Conservation (phyloP, 2,113 vertebrate species). For the Malurus melanocephalus region DNA sequence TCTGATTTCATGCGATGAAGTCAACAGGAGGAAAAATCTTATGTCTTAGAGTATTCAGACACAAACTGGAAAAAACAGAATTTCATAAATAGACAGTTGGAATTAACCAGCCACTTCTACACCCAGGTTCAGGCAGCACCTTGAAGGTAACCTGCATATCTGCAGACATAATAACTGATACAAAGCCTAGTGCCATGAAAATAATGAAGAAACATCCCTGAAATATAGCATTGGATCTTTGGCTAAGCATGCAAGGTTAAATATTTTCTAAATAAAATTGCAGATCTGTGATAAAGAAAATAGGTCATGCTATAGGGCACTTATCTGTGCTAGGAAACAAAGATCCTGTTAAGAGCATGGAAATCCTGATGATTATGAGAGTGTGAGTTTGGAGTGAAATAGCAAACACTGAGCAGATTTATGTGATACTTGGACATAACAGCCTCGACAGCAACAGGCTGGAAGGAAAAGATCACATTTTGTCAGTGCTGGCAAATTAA, state of each 20-base stretch:
- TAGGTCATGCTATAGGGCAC: neutral
- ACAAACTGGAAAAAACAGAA: neutral
- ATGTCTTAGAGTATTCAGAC: neutral
- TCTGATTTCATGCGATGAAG: neutral
- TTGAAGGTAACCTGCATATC: neutral
- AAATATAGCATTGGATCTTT: neutral
- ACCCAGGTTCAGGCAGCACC: neutral
- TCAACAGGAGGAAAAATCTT: neutral
- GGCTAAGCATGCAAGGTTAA: neutral
- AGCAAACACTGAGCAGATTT: neutral
- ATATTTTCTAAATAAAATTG: neutral
- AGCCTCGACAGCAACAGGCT: neutral
- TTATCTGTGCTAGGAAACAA: neutral
- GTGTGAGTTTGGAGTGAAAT: neutral
- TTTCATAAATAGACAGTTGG: neutral
- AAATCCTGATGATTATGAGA: neutral
- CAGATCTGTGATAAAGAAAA: neutral
- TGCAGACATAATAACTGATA: neutral
- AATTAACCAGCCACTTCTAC: neutral
- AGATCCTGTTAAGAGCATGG: neutral
- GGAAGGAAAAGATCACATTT: neutral
- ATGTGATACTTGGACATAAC: neutral
- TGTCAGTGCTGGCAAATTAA: neutral
- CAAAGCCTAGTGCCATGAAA: neutral
- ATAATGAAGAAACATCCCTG: too few relatives aligned